Conservation (phyloP, 2,888 invertebrate species). For the Drosophila mercatorum region DNA sequence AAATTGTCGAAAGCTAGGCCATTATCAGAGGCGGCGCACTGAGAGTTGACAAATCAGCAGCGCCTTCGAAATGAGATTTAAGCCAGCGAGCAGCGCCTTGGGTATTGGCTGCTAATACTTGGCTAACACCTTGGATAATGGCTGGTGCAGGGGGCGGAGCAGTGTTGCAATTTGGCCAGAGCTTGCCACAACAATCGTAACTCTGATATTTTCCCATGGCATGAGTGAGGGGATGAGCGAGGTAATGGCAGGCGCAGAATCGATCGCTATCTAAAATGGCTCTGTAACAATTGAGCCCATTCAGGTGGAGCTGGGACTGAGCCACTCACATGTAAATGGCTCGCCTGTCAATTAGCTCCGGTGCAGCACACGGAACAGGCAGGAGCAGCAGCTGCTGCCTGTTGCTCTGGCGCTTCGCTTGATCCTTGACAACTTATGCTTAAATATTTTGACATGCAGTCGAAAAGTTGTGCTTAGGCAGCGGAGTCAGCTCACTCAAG, state of each 20-base stretch:
- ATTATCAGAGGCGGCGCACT: slow-evolving; percentile 58
- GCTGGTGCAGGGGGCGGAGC: slow-evolving; percentile 11
- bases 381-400: slow-evolving; percentile 9
- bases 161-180: slow-evolving; percentile 62
- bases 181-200: slow-evolving; percentile 27
- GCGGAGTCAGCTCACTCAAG: slow-evolving; percentile 8
- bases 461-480: slow-evolving; percentile 6
- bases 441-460: slow-evolving; percentile 16
- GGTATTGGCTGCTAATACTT: slow-evolving; percentile 50
- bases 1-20: slow-evolving; percentile 67
- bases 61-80: slow-evolving; percentile 65
- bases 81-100: slow-evolving; percentile 20
- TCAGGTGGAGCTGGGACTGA: not conserved
- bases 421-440: slow-evolving; percentile 15
- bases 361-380: slow-evolving; percentile 1
- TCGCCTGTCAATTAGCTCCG: slow-evolving; percentile 43
- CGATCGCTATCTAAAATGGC: slow-evolving; percentile 54
- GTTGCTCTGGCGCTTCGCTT: slow-evolving; percentile 18
- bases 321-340: slow-evolving; percentile 50
- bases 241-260: slow-evolving; percentile 40
- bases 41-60: slow-evolving; percentile 73
- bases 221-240: slow-evolving; percentile 50
- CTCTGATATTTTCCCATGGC: slow-evolving; percentile 48
- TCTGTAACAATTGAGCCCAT: slow-evolving; percentile 34
- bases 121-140: slow-evolving; percentile 50